Evolutionary conservation across 2,888 invertebrate species (phyloP), one percentile per base, ranked within the genome.

Genomic region (Drosophila kambysellisi): DNA sequence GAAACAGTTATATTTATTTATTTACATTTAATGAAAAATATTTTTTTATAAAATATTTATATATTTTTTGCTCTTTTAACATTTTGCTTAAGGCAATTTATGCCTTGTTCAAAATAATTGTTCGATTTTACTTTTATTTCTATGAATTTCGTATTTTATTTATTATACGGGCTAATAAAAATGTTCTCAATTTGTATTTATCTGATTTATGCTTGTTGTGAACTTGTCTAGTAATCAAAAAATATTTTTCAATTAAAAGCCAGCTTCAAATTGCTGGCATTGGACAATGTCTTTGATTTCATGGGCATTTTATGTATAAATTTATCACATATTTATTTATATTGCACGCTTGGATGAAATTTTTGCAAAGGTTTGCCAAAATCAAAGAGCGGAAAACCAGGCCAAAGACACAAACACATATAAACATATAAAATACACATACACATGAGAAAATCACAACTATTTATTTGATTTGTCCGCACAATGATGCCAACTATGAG

Each of bases 391-490:
- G 63, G 64, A 74, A 74, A 80, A 76, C 56, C 53, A 74, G 80
- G 72, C 62, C 81, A 73, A 46, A 62, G 41, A 73, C 51, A 72
- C n/a, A 72, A 20, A 53, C 58, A 60, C 43, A 12, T 43, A 50
- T n/a, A 54, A 37, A 43, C 33, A 60, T 15, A 39, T 25, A 54
- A 50, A 11, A 54, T 43, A 43, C 33, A 60, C 11, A 39, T 25
- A 54, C 29, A 65, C n/a, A 62, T 66, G 74, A 57, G 82, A 76
- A 83, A 88, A 88, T 88, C 81, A 77, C 61, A 88, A 88, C 85
- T 83, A 88, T 88, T 86, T 86, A 83, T 87, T 86, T 88, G 86
- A 82, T 87, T 82, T 85, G 85, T 80, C 81, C 85, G 74, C 85
- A 88, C 83, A 84, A 86, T 79, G 87, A 87, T 82, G 87, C 81